phyloP scores from a whole-genome alignment of 1,140 invertebrate species.

The Halictus rubicundus region DNA sequence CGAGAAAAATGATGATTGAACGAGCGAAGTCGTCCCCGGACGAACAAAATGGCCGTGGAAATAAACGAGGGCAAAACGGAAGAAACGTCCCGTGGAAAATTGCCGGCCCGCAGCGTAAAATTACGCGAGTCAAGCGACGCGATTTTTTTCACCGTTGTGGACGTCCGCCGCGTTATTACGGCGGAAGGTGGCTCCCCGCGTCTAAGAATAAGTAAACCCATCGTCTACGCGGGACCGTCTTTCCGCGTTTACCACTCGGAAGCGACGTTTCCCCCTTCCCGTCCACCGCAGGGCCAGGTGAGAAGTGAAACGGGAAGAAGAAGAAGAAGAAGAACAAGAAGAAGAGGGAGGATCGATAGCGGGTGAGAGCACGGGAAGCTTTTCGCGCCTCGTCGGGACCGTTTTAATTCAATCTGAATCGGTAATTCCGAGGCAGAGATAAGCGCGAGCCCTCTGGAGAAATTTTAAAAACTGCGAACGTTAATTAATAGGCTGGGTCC shows the following conservation, averaged over 20 bases:
- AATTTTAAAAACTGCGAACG: no score
- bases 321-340: no score
- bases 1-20: no score
- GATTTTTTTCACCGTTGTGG: background rate
- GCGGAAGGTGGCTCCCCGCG: background rate
- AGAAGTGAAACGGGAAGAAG: background rate
- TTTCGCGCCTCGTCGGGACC: background rate
- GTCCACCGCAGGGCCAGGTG: background rate
- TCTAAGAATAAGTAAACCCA: constrained; percentile 36
- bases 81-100: background rate
- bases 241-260: constrained; percentile 41
- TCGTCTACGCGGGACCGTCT: constrained; percentile 23
- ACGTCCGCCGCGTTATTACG: constrained; percentile 3
- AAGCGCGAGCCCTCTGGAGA: no score
- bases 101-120: background rate
- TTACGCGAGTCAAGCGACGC: background rate
- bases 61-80: background rate
- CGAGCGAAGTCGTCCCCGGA: background rate
- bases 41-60: background rate
- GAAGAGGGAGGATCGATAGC: no score
- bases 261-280: constrained; percentile 9
- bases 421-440: background rate
- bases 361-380: constrained; percentile 5
- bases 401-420: background rate
- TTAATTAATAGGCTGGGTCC: no score